Evolutionary conservation across 2,113 vertebrate genomes (phyloP).

Genomic region (Scatophagus argus): DNA sequence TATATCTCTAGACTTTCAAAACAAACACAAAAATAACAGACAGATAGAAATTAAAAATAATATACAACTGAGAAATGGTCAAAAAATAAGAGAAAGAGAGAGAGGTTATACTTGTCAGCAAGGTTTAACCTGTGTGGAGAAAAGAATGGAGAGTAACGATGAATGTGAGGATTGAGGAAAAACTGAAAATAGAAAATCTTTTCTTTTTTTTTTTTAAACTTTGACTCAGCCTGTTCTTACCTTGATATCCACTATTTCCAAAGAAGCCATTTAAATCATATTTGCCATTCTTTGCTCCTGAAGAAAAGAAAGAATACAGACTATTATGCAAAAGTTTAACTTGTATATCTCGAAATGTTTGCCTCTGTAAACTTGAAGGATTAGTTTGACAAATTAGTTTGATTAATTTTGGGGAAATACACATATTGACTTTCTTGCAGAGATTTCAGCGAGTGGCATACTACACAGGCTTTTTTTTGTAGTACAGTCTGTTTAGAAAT

Average conservation of each 20-base stretch:
- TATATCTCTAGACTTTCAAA: constrained; percentile 28
- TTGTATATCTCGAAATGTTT: background rate
- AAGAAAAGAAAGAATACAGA: constrained; percentile 4
- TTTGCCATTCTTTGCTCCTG: constrained; percentile 79
- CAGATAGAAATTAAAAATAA: constrained; percentile 40
- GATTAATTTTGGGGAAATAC: background rate
- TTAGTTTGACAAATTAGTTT: background rate
- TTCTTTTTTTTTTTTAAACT: background rate
- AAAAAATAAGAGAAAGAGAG: constrained; percentile 49
- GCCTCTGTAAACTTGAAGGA: background rate
- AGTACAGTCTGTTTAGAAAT: too few relatives aligned
- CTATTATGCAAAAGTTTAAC: background rate
- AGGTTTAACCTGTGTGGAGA: constrained; percentile 73
- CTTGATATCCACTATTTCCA: constrained; percentile 82
- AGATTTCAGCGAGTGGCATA: background rate
- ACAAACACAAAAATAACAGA: constrained; percentile 25
- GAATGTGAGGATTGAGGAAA: background rate
- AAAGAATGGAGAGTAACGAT: background rate
- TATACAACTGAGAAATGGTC: constrained; percentile 46
- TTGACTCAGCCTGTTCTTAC: constrained; percentile 54
- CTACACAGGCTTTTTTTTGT: too few relatives aligned
- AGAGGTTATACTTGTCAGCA: constrained; percentile 12
- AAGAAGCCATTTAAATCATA: constrained; percentile 84
- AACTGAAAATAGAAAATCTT: background rate
- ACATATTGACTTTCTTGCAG: background rate